Base-by-base conservation (phyloP, 2,113 vertebrate genomes). In the Pteropus alecto region DNA sequence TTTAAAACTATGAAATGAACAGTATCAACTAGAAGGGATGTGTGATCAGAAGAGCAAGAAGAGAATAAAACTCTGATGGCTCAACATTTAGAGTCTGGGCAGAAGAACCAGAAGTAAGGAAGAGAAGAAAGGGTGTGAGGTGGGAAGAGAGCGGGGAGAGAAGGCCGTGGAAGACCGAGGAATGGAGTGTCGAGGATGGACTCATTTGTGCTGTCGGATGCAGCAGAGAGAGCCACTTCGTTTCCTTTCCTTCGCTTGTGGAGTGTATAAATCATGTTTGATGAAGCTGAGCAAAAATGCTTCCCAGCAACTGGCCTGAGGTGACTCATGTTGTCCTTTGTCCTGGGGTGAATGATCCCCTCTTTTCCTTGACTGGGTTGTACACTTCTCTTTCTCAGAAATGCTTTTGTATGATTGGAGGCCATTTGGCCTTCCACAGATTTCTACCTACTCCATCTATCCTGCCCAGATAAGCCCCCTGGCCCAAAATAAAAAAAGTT, bases 131-230 rank as follows among this genome's bases (percentile, higher is more conserved):
- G 41, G 6, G 28, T 1, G 8, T 2, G 70, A n/a, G 21, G 3
- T 3, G 6, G 22, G 33, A 1, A 33, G 54, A 68, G 28, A 41
- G 4, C 3, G 46, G 12, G 21, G 33, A 35, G 5, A 65, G 48
- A 71, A 43, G 15, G 61, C 11, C 5, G 6, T 33, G 5, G 46
- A 65, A 12, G 51, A 28, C 7, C 4, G 22, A 24, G 19, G 28
- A 24, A 14, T 16, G 38, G 67, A 7, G 14, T 38, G 30, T 33
- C 0, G 38, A 51, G 11, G 67, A 26, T 16, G 22, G 38, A 5
- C 0, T 13, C 13, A 2, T 15, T 18, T 2, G 0, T 11, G 26
- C 28, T 5, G 4, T 46, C 22, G 38, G 15, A 21, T 7, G 43
- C 60, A 11, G 2, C 51, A 15, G 74, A 81, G 41, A 19, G 6